Conservation (phyloP, 35 echinoderm and acorn worm species). For the Ptychodera flava region DNA sequence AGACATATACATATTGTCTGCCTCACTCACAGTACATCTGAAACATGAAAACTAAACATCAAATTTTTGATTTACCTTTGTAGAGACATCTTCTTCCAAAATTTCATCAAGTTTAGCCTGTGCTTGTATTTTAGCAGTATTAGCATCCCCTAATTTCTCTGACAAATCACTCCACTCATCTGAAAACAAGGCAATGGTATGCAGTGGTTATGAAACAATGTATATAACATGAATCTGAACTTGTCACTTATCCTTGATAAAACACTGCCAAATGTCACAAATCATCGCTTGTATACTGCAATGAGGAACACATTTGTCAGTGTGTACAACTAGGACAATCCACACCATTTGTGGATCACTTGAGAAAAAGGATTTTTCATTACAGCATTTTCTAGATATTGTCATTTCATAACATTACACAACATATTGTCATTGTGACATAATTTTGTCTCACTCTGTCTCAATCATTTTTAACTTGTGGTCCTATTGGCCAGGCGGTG, state of each 20-base stretch:
- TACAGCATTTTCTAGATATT: no score
- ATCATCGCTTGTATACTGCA: not conserved
- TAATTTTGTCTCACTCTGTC: no score
- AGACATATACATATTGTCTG: not conserved
- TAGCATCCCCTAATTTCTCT: slow-evolving; percentile 71
- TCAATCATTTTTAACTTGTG: no score
- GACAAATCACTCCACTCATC: slow-evolving; percentile 90
- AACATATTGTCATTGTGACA: slow-evolving; percentile 20
- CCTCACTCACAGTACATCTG: no score
- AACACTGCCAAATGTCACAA: no score
- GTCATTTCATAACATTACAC: not conserved
- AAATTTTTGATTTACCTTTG: no score
- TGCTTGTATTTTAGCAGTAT: slow-evolving; percentile 54
- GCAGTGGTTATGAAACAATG: not conserved
- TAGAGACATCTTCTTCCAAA: slow-evolving; percentile 71
- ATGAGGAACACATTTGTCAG: no score
- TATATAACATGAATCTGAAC: not conserved
- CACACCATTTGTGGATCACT: no score
- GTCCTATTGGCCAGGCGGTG: no score
- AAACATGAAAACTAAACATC: no score
- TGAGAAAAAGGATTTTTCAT: no score
- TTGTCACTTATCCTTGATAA: not conserved
- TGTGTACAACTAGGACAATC: not conserved
- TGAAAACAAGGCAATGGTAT: slow-evolving; percentile 14
- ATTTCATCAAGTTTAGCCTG: slow-evolving; percentile 79